A percentile compares a stretch with the other conserved stretches of the same genome.
Conservation (phyloP, 1,140 invertebrate genomes). For the Stenopsyche tienmushanensis region DNA sequence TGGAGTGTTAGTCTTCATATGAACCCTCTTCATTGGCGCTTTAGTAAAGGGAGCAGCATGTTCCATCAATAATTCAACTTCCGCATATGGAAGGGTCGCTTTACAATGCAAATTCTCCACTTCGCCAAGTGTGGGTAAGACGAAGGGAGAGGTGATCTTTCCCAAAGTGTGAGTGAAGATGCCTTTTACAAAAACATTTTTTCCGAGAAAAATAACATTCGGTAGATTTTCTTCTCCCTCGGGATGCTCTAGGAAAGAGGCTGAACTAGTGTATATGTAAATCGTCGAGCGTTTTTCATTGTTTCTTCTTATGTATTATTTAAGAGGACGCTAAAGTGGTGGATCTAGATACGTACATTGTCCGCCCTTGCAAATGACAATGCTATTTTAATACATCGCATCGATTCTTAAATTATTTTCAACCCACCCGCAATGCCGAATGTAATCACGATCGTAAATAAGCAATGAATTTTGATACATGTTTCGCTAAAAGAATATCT, state of each 20-base stretch:
- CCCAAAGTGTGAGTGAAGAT: neutral
- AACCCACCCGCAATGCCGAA: neutral
- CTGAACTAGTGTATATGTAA: neutral
- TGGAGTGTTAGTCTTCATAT: conserved; percentile 9
- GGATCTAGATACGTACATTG: too few relatives aligned
- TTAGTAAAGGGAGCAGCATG: conserved; percentile 5
- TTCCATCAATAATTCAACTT: conserved; percentile 30
- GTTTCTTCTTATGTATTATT: too few relatives aligned
- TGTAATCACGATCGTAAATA: neutral
- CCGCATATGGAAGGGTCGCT: conserved; percentile 27
- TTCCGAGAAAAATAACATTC: conserved; percentile 7
- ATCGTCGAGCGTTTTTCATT: too few relatives aligned
- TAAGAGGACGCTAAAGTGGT: too few relatives aligned
- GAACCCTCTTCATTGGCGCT: conserved; percentile 24
- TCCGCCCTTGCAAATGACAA: too few relatives aligned
- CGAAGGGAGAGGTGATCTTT: neutral
- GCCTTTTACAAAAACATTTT: conserved; percentile 15
- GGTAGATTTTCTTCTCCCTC: conserved; percentile 8
- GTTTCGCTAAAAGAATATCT: neutral
- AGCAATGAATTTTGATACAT: too few relatives aligned
- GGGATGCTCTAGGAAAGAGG: neutral
- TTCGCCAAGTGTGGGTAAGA: conserved; percentile 24
- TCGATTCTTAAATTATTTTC: too few relatives aligned
- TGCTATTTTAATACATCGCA: too few relatives aligned
- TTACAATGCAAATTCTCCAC: conserved; percentile 31